Evolutionary conservation across 2,888 invertebrate species (phyloP).

Genomic region (Eupelmus urozonus): DNA sequence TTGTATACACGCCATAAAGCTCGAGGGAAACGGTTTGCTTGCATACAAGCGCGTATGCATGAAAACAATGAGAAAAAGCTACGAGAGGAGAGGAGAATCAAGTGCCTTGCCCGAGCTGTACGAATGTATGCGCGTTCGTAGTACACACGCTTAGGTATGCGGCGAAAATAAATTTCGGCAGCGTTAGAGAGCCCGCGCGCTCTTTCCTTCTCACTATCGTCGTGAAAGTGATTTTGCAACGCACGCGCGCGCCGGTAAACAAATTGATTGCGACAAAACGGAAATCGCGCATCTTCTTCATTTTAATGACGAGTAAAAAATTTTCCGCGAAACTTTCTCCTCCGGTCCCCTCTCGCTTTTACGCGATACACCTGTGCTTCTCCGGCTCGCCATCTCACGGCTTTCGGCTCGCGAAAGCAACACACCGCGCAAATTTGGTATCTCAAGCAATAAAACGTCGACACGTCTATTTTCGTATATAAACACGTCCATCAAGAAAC

Average conservation of each 20-base stretch:
- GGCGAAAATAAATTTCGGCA: neutral
- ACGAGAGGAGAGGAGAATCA: neutral
- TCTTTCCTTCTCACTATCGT: neutral
- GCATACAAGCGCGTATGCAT: neutral
- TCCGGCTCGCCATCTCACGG: too few species aligned
- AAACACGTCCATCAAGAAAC: too few species aligned
- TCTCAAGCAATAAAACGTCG: too few species aligned
- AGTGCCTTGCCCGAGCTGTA: conserved; percentile 14
- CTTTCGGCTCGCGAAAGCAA: too few species aligned
- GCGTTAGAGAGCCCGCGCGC: neutral
- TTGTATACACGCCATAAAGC: neutral
- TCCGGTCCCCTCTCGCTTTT: conserved; percentile 7
- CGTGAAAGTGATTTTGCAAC: conserved; percentile 49
- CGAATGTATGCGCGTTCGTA: neutral
- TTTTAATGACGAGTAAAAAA: conserved; percentile 7
- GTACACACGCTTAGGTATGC: neutral
- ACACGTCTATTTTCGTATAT: too few species aligned
- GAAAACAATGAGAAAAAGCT: neutral
- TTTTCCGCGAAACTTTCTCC: conserved; percentile 48
- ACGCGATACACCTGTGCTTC: too few species aligned
- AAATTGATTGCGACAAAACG: conserved; percentile 39
- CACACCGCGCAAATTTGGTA: neutral
- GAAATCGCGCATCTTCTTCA: conserved; percentile 41
- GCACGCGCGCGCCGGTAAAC: conserved; percentile 11
- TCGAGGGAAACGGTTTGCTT: neutral